These are phyloP conservation scores for Dicrurus megarhynchus DNA, from an alignment of 2,113 vertebrate species.

Conservation along the genomic window DNA sequence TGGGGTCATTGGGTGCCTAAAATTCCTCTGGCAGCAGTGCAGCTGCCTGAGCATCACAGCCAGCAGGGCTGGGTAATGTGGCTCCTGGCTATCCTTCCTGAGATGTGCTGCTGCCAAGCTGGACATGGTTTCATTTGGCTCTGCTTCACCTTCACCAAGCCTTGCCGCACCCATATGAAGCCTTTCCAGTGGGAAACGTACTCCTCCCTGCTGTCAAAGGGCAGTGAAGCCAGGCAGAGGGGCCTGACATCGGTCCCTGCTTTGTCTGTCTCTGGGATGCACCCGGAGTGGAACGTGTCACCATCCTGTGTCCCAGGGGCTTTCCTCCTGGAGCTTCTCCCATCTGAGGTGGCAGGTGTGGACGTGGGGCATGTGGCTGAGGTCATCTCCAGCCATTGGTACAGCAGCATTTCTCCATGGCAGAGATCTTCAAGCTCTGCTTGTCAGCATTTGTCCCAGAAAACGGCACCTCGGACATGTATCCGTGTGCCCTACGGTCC, in stretches of 20 bases:
- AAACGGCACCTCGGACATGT: accelerated
- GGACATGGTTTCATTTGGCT: neutral
- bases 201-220: neutral
- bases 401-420: neutral
- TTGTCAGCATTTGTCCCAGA: neutral
- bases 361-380: accelerated
- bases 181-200: accelerated
- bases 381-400: neutral
- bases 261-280: neutral
- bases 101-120: neutral
- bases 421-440: neutral
- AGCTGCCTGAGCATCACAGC: neutral
- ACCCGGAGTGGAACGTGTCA: neutral
- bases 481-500: accelerated
- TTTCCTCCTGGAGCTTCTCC: neutral
- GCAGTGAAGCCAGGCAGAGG: neutral
- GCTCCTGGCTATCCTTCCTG: neutral
- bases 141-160: neutral
- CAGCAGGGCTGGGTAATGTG: neutral
- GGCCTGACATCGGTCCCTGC: too few species aligned
- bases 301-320: accelerated
- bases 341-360: neutral
- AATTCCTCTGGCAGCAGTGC: neutral
- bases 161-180: neutral
- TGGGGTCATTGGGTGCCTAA: neutral